Conservation (phyloP, 2,888 invertebrate species). For the Campoplex capitator region DNA sequence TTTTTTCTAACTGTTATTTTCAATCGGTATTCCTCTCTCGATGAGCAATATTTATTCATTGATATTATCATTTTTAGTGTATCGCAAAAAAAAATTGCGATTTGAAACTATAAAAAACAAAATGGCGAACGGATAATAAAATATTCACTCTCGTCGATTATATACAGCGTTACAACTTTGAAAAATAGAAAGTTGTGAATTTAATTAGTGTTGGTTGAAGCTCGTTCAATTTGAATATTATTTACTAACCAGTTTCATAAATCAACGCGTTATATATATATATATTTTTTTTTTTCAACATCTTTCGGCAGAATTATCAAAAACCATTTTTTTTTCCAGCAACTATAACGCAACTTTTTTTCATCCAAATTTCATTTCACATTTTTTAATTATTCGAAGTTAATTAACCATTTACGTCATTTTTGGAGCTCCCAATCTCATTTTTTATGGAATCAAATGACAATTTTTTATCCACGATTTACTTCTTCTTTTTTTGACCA, state of each 20-base stretch:
- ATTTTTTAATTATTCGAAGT: too few relatives aligned
- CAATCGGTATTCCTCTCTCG: background rate
- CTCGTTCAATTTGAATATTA: slow-evolving; percentile 3
- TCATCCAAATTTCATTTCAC: background rate
- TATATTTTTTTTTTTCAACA: too few relatives aligned
- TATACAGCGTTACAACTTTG: background rate
- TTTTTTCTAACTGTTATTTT: slow-evolving; percentile 24
- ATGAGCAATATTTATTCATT: background rate
- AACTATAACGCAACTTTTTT: background rate
- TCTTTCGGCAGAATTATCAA: background rate
- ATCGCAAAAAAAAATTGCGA: background rate
- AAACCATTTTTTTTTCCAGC: background rate
- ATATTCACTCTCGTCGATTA: background rate
- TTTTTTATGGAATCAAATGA: background rate
- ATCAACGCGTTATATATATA: too few relatives aligned
- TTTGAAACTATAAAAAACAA: background rate
- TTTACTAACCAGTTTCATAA: background rate
- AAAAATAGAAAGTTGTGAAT: slow-evolving; percentile 29
- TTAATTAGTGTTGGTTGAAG: background rate
- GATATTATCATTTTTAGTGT: background rate
- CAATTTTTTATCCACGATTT: too few relatives aligned
- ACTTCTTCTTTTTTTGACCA: background rate
- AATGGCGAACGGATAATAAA: background rate
- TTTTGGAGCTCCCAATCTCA: background rate
- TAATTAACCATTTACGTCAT: background rate